Evolutionary conservation across 2,113 vertebrate genomes (phyloP), one percentile per base, ranked within the genome.

Genomic region (Columba janthina): DNA sequence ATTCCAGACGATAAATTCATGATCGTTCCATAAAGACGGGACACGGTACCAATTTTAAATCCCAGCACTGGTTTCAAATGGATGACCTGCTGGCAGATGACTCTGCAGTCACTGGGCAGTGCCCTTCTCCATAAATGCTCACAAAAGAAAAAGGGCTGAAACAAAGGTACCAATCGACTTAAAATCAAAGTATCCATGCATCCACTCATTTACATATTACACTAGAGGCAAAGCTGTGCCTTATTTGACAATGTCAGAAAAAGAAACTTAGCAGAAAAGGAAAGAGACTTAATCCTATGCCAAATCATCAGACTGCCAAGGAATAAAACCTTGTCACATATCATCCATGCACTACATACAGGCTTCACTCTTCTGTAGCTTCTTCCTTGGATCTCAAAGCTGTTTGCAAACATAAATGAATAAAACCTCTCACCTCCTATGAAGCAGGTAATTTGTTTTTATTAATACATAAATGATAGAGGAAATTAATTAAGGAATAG

Each of bases 391-490:
- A 77, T 83, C 51, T 86, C 83, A 70, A 77, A 85, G 53, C 61
- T 86, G 79, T 96, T 95, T 92, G 94, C 88, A 94, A 96, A 95
- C 92, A 95, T 60, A 88, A 88, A 88, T 67, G 75, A 84, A 84
- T 64, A 88, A 94, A 96, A 51, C 65, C 90, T 93, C 88, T 96
- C 90, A 91, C 90, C 85, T 91, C 87, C 87, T 11, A 19, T 77
- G 79, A 88, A 97, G 96, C 72, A 92, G 85, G 94, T 96, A 94
- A 96, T 95, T 94, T 95, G 88, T 96, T 97, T 96, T 95, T 96
- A 96, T 96, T 95, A 96, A 94, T 88, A 91, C 64, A 80, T 71
- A 97, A 86, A 93, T 92, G 82, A 94, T 91, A 92, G 92, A 90
- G 79, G 82, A 96, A 95, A 97, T 95, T 95, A 97, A 97, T 97